Base-by-base conservation (phyloP, 2,797 vertebrate species). In the Typhlichthys eigenmanni region DNA sequence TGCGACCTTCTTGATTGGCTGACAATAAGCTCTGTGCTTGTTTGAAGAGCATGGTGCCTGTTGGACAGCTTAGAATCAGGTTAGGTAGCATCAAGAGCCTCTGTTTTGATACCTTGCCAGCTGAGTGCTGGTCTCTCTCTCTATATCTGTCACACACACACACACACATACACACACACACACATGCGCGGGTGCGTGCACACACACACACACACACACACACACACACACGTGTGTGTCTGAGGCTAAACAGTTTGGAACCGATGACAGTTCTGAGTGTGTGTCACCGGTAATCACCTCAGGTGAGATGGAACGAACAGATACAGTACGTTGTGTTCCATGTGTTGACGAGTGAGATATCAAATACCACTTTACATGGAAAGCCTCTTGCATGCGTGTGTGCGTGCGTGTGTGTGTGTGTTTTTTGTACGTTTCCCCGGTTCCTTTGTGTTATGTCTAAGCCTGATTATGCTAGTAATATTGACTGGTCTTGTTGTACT, bases 401-500 rank as follows among this genome's bases (percentile, higher is more conserved):
- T 46, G 52, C 48, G 29, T 50, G 46, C 34, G n/a, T n/a, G n/a
- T n/a, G 55, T 53, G 16, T 71, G 48, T 62, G 62, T 63, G 49
- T 64, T 69, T 54, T 71, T 57, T 60, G 50, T 64, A 9, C 58
- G 16, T 80, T 61, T 55, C 6, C 52, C 17, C 55, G 16, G 12
- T 12, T 57, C 46, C 50, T 38, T 29, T 55, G 32, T 57, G 49
- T 60, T 81, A 65, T 72, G 77, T 59, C 67, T 63, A 43, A 54
- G 51, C 12, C 14, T 55, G 58, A 62, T 75, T 68, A 63, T 50
- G 48, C 57, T 59, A 61, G 74, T 63, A 81, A 62, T 64, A 46
- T 48, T 52, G 65, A 48, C 60, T 51, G 24, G 47, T 38, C 9
- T 6, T 38, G 57, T 66, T 78, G 69, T 24, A 13, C 43, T 19